Base-by-base conservation (phyloP, 2,797 vertebrate species). In the Xerus rutilus region DNA sequence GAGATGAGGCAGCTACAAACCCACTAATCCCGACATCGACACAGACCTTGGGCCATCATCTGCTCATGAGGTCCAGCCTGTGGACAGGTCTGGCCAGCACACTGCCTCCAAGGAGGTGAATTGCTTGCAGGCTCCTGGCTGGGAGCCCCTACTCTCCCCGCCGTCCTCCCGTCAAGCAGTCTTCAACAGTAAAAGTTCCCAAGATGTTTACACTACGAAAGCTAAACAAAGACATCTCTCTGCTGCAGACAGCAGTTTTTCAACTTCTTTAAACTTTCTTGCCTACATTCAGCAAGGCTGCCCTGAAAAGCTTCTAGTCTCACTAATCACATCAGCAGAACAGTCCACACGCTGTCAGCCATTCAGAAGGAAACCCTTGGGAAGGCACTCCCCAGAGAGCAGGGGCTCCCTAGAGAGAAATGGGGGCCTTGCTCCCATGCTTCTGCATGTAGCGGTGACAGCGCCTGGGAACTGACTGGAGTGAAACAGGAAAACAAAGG, bases 181-280 rank as follows among this genome's bases (percentile, higher is more conserved):
- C 72, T 57, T 67, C 73, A 47, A 74, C 3, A 3, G 30, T 3
- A 49, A 52, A 74, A 47, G 45, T 17, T 88, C 49, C 77, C 43
- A n/a, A 18, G 79, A 8, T 14, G 25, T 72, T 70, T 21, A 76
- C 45, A 20, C 73, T 15, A 35, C 0, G 11, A n/a, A 62, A 57
- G n/a, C 74, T 89, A 83, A 86, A 67, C 17, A 89, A 84, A 95
- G 64, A 69, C 52, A 35, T 9, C 70, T 81, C 83, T 86, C 45
- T 81, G 45, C 57, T 84, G 59, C 64, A 85, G 83, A 67, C 72
- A 86, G 88, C 47, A 69, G 35, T 10, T 62, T 83, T 83, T 64
- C 52, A 52, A 69, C 25, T 45, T 65, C 32, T 89, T 69, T 49
- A 54, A 87, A 57, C n/a, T 79, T n/a, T 47, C 39, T 69, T 94